Evolutionary conservation across 2,888 invertebrate genomes (phyloP).

Genomic region (Latrodectus elegans): DNA sequence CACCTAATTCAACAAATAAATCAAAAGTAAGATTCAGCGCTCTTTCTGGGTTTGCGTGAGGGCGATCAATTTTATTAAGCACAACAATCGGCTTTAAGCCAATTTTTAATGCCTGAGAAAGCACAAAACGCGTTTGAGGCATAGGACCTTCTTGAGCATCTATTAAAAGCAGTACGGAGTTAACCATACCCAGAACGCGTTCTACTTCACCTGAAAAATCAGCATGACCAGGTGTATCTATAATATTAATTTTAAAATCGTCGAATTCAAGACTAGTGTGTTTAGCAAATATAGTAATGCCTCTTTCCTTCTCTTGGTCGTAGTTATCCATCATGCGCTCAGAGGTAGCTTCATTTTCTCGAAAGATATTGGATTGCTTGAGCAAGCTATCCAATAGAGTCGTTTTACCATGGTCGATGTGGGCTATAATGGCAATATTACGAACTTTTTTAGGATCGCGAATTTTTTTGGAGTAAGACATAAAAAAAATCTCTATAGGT

Average conservation of each 20-base stretch:
- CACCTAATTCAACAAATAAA: background rate
- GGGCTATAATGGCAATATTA: constrained; percentile 11
- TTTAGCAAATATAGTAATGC: constrained; percentile 12
- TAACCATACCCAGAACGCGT: background rate
- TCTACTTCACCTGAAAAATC: constrained; percentile 18
- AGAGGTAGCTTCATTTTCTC: background rate
- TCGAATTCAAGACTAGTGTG: background rate
- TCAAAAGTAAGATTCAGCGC: background rate
- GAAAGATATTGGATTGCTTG: background rate
- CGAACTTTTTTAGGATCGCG: background rate
- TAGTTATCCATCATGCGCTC: constrained; percentile 1
- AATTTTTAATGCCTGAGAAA: background rate
- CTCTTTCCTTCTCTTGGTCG: background rate
- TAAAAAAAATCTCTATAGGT: too few species aligned
- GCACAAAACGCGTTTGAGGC: constrained; percentile 8
- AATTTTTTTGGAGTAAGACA: too few species aligned
- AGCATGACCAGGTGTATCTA: constrained; percentile 11
- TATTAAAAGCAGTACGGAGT: background rate
- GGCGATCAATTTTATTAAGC: constrained; percentile 8
- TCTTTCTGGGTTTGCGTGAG: background rate
- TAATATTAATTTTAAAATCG: constrained; percentile 2
- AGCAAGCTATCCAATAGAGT: constrained; percentile 1
- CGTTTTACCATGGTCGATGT: constrained; percentile 16
- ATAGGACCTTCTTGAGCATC: constrained; percentile 2
- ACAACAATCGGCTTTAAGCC: background rate